Evolutionary conservation across 2,888 invertebrate genomes (phyloP), one percentile per base, ranked within the genome.

Genomic region (Galerucella pusilla): DNA sequence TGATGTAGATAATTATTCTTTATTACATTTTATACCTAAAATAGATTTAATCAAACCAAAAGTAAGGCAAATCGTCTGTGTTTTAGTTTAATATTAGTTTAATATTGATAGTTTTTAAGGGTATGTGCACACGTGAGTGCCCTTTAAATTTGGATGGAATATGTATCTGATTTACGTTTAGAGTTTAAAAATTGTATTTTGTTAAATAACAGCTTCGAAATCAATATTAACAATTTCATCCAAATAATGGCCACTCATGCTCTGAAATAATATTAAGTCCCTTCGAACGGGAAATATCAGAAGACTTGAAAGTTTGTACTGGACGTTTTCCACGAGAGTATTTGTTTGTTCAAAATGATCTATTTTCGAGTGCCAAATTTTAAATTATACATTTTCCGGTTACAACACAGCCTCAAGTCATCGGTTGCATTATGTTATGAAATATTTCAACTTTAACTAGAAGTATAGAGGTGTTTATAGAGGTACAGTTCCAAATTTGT

Each of bases 1-100:
- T 79, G 78, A 78, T 75, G 59, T 74, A 74, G 74, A 69, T 74
- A 73, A 63, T 28, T 49, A 28, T 66, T 65, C 59, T 71, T 72
- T 66, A 67, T 69, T 68, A 59, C 71, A 66, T 66, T 66, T 71
- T 76, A 60, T 67, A 67, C 70, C 28, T 59, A 25, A 69, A 65
- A 65, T 75, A 67, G 65, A 69, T 69, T 75, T 63, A 65, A 71
- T 73, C 64, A 67, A 74, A 75, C 71, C 68, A 63, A 75, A 71
- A 69, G 35, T 74, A 67, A 69, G 72, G 72, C 35, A 54, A 59
- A 61, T 57, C 42, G n/a, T 61, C 63, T 64, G 52, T 73, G 35
- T 63, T 63, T 74, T 74, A 46, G 52, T 57, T 20, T 57, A 16
- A 57, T 57, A n/a, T 9, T 42, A 42, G 35, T 42, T 9, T 42